Evolutionary conservation across 2,113 vertebrate species (phyloP).

Genomic region (Ciconia boyciana): DNA sequence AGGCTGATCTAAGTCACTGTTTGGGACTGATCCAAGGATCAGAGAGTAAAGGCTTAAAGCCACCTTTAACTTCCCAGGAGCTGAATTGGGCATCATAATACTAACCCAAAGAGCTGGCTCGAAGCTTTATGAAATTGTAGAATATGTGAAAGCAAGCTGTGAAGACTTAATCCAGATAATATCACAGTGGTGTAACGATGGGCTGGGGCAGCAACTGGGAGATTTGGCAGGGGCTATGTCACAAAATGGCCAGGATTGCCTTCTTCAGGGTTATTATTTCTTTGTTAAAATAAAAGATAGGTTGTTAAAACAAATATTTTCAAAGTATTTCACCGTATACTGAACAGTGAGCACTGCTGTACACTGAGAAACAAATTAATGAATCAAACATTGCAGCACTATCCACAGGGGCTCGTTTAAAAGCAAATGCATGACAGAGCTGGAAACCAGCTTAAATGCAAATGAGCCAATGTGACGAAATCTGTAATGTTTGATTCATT

Average conservation of each 20-base stretch:
- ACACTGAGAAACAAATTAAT: conserved; percentile 58
- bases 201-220: conserved; percentile 58
- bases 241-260: conserved; percentile 1
- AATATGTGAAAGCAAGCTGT: conserved; percentile 62
- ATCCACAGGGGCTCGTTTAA: conserved; percentile 66
- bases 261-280: conserved; percentile 6
- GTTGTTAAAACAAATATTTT: conserved; percentile 52
- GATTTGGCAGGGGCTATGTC: conserved; percentile 21
- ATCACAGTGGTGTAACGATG: conserved; percentile 56
- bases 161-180: conserved; percentile 68
- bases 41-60: conserved; percentile 49
- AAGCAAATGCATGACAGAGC: conserved; percentile 63
- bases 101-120: conserved; percentile 48
- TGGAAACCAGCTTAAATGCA: conserved; percentile 63
- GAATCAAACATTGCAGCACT: conserved; percentile 58
- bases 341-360: conserved; percentile 51
- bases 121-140: conserved; percentile 57
- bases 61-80: conserved; percentile 58
- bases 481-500: conserved; percentile 67
- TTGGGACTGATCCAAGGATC: conserved; percentile 18
- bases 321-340: background rate
- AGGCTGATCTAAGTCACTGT: conserved; percentile 37
- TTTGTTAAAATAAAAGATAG: conserved; percentile 37
- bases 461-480: conserved; percentile 59
- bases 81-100: conserved; percentile 28